Evolutionary conservation across 2,113 vertebrate genomes (phyloP), one percentile per base, ranked within the genome.

Genomic region (Madoqua kirkii): DNA sequence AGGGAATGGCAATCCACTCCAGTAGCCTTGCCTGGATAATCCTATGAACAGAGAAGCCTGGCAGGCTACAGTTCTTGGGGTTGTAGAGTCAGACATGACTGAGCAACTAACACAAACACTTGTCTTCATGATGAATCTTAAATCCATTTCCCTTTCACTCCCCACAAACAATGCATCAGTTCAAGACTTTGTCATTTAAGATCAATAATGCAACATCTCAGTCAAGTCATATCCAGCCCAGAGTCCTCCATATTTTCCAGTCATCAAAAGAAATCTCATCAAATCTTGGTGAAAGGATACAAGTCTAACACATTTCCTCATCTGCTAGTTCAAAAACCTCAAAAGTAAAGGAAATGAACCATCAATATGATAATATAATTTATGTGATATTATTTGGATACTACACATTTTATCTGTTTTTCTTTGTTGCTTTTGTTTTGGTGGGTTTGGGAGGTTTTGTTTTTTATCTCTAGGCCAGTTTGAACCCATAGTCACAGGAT

Each of bases 291-390:
- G n/a, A 84, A 57, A 92, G n/a, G 6, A 43, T 71, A 82, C 14
- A 83, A 93, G 74, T 71, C 27, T 95, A 94, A 96, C 23, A 84
- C 60, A 81, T 92, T 92, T 93, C 33, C 52, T 88, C 74, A 94
- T 57, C 40, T 89, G 19, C 81, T 93, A 48, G 43, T 62, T 93
- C 19, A 60, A 71, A 86, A 90, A 92, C 15, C 6, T 86, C 29
- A 27, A 33, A 13, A 62, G 13, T 97, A 45, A 94, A 85, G 33
- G 29, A 94, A 94, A 92, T 60, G 54, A 90, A 16, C 81, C 29
- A 81, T 8, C 71, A 50, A 67, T 62, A 59, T 78, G 15, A 6
- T 27, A 54, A 55, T 55, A 55, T 43, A 6, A 95, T 92, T 87
- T 92, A 90, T 94, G 62, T 94, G 62, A 87, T n/a, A 60, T 62